Base-by-base conservation (phyloP, 2,888 invertebrate species). In the Eulithis testata region DNA sequence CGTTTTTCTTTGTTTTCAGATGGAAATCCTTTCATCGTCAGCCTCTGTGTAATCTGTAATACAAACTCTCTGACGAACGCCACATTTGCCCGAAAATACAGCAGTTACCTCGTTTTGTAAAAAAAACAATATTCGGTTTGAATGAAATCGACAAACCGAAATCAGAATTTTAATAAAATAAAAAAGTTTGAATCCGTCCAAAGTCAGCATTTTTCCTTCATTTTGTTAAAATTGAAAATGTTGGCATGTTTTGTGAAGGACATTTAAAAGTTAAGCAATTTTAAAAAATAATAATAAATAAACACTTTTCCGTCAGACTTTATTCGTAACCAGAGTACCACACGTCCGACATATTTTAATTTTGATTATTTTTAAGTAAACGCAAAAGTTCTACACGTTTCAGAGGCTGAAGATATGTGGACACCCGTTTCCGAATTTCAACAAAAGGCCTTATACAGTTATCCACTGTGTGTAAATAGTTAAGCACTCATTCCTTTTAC, bases 11-110 rank as follows among this genome's bases (percentile, higher is more conserved):
- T 49, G 49, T 49, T 49, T 49, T 40, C 6, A 11, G 49, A 21
- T 9, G 21, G 14, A 21, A 49, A 49, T 49, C 21, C 49, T 49
- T 49, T 49, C n/a, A 49, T 49, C 9, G 49, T 21, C 49, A 49
- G 49, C 49, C 14, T 11, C 47, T 4, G 47, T 47, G 4, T 47
- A 47, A 47, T 47, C 47, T 47, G 49, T 14, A 49, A 49, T 11
- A 49, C 49, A 49, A 49, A 49, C 49, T 21, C 11, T 21, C 49
- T 49, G 21, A 49, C 21, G 21, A 49, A 49, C 9, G 49, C 49
- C 49, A 11, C 49, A 49, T 49, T 49, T 49, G 49, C 49, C 21
- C 21, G 21, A 49, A 49, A 49, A 49, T 3, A 49, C 49, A 6
- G 21, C 9, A 49, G 12, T 21, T 21, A 49, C 49, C 49, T 49